Evolutionary conservation across 2,888 invertebrate genomes (phyloP), one percentile per base, ranked within the genome.

Genomic region (Germaria angustata): DNA sequence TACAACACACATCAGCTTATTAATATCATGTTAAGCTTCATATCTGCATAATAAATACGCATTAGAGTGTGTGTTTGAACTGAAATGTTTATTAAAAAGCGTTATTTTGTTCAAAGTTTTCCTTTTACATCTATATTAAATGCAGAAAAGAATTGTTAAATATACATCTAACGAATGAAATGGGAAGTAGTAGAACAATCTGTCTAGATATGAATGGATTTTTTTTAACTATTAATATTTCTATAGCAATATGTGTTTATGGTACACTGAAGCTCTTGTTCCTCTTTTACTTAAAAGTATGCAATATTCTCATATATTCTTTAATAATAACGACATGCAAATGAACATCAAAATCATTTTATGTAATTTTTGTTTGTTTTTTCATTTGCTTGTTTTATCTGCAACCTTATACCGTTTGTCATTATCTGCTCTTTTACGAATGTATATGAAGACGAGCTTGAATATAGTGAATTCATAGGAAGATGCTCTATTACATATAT

Each of bases 181-280:
- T n/a, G n/a, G n/a, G n/a, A n/a, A n/a, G n/a, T n/a, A n/a, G n/a
- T n/a, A n/a, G 28, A 3, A 28, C 6, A 28, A 63, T 63, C 24
- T 32, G 28, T 44, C 24, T 13, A 8, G 15, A 41, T 44, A 44
- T 63, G 22, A 44, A 32, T 44, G 24, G n/a, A 41, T 15, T 11
- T 44, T 63, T 28, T 36, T 44, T 15, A 63, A 63, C 63, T 44
- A 44, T 63, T 61, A 15, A 13, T 8, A 28, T n/a, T 22, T 13
- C 8, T 49, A 2, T 22, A 28, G 6, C 20, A 7, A 3, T 36
- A 3, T 17, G 15, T 44, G 17, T 20, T 49, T 6, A 1, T 1
- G 9, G 7, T 3, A 13, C 49, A 11, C 13, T 22, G n/a, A n/a
- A n/a, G 1, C 36, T 13, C 17, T 44, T 11, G 24, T 11, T 32